Conservation (phyloP, 2,113 vertebrate species). For the Microcebus jonahi region DNA sequence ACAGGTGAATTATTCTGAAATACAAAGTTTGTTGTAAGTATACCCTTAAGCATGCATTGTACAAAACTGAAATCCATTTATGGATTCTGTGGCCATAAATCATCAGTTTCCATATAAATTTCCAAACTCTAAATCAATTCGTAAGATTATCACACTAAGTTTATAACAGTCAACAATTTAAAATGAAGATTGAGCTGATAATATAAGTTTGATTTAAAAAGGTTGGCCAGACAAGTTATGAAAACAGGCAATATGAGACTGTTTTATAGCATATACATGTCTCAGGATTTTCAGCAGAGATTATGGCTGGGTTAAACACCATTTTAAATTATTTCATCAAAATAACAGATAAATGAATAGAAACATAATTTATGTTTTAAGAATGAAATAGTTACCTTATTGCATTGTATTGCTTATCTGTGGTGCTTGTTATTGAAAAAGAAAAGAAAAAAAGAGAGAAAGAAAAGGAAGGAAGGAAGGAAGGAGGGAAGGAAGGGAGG, state of each 20-base stretch:
- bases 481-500: no score
- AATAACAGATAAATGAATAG: not conserved
- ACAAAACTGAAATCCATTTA: not conserved
- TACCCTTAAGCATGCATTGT: not conserved
- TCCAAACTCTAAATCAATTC: not conserved
- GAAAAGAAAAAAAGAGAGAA: not conserved
- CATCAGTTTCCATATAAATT: not conserved
- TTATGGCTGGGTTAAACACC: not conserved
- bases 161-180: not conserved
- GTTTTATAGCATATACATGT: not conserved
- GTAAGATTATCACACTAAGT: not conserved
- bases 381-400: not conserved
- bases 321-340: slow-evolving; percentile 12
- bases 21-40: not conserved
- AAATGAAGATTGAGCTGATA: not conserved
- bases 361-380: slow-evolving; percentile 7
- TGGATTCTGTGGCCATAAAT: not conserved
- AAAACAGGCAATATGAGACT: not conserved
- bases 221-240: not conserved
- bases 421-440: not conserved
- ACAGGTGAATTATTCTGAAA: not conserved
- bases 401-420: not conserved
- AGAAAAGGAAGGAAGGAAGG: no score
- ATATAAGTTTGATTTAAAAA: not conserved
- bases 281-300: not conserved